These are phyloP conservation scores for Ciconia maguari DNA, from an alignment of 2,113 vertebrate genomes.

Conservation along the genomic window DNA sequence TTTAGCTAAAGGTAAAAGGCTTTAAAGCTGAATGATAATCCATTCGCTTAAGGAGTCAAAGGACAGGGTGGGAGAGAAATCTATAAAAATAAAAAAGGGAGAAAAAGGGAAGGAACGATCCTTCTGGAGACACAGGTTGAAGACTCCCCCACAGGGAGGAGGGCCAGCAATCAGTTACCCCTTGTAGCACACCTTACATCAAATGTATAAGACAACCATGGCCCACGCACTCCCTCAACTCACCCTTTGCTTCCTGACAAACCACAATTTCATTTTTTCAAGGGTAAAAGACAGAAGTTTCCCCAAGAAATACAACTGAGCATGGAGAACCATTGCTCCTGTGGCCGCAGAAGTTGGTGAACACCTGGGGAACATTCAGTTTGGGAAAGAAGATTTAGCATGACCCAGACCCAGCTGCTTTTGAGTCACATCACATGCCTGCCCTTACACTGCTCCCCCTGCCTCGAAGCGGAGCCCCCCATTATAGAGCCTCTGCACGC, in stretches of 20 bases:
- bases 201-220: accelerated
- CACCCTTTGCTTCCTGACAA: not conserved
- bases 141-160: not conserved
- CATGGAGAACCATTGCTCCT: not conserved
- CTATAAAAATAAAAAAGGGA: not conserved
- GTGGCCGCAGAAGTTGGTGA: not conserved
- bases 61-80: not conserved
- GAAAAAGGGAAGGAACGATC: not conserved
- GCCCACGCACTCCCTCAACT: not conserved
- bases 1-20: not conserved
- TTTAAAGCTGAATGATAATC: not conserved
- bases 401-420: not conserved
- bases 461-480: too few species aligned
- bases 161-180: too few species aligned
- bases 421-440: accelerated
- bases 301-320: not conserved
- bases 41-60: not conserved
- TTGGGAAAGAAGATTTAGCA: not conserved
- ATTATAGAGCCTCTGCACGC: accelerated
- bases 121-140: not conserved
- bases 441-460: accelerated
- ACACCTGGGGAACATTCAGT: accelerated
- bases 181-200: too few species aligned
- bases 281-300: not conserved
- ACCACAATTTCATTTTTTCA: not conserved